Percentiles rank a stretch among this genome's conserved stretches.
phyloP scores from a whole-genome alignment of 2,113 vertebrate genomes.

The Megaceryle maxima region DNA sequence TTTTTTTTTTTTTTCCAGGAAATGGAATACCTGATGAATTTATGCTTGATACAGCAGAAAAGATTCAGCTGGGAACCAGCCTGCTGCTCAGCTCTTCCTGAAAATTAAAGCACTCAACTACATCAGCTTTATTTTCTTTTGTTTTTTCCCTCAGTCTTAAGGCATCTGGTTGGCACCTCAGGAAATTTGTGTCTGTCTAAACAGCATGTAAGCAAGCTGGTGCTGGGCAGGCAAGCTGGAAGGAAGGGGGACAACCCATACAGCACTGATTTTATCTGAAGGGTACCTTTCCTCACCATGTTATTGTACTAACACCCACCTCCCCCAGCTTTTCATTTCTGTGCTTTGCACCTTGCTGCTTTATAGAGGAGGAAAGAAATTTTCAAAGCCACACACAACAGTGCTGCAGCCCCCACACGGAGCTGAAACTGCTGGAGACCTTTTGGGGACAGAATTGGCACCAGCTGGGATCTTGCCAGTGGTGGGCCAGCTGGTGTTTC shows the following conservation, averaged over 20 bases:
- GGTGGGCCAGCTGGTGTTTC: neutral
- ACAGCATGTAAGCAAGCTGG: neutral
- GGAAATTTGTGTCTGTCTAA: neutral
- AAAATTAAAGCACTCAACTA: neutral
- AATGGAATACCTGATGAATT: constrained; percentile 43
- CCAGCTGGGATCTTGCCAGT: fast-evolving
- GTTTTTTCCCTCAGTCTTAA: neutral
- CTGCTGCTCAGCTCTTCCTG: neutral
- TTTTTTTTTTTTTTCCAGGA: neutral
- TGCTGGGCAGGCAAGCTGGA: neutral
- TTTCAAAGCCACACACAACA: neutral
- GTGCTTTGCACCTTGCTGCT: fast-evolving
- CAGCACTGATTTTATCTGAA: neutral
- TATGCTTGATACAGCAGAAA: constrained; percentile 1
- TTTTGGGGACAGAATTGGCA: neutral
- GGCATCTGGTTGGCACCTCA: neutral
- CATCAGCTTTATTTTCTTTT: neutral
- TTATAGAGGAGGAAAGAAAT: neutral
- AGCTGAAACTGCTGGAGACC: neutral
- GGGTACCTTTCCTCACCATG: neutral
- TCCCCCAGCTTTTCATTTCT: neutral
- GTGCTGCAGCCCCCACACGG: fast-evolving
- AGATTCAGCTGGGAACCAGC: neutral
- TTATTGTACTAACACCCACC: neutral
- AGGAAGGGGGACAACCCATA: neutral